A percentile compares a stretch with the other conserved stretches of the same genome.
phyloP scores from a whole-genome alignment of 2,113 vertebrate species.

The Sturnira hondurensis region DNA sequence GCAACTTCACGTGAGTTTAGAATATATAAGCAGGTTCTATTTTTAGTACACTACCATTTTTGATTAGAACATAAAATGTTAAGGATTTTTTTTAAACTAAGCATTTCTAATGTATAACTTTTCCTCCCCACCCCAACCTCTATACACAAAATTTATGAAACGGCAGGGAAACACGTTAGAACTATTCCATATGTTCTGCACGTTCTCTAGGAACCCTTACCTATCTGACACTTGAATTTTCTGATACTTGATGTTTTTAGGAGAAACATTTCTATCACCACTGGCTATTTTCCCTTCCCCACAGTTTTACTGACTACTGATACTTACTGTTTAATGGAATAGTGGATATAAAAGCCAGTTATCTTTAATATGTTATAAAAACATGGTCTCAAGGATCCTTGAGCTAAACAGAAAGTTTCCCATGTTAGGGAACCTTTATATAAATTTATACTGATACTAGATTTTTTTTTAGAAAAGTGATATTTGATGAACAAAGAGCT shows the following conservation, averaged over 20 bases:
- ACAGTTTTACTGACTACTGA: not conserved
- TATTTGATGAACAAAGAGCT: not conserved
- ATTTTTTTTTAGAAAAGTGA: not conserved
- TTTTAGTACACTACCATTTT: not conserved
- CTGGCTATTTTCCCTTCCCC: not conserved
- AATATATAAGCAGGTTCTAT: not conserved
- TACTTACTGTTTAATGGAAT: not conserved
- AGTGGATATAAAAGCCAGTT: not conserved
- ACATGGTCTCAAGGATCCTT: slow-evolving; percentile 17
- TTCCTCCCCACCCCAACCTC: not conserved
- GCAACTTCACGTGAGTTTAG: not conserved
- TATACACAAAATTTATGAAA: not conserved
- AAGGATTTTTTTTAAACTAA: slow-evolving; percentile 27
- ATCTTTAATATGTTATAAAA: slow-evolving; percentile 26
- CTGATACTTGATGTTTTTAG: slow-evolving; percentile 27
- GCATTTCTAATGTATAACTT: not conserved
- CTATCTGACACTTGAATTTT: not conserved
- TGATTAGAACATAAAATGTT: slow-evolving; percentile 16
- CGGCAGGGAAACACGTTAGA: not conserved
- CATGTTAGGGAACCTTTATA: not conserved
- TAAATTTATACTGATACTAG: not conserved
- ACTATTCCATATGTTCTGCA: not conserved
- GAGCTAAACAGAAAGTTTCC: not conserved
- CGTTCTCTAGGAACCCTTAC: not conserved
- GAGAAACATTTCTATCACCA: not conserved